Conservation (phyloP, 2,888 invertebrate genomes). For the Cenopis cana region DNA sequence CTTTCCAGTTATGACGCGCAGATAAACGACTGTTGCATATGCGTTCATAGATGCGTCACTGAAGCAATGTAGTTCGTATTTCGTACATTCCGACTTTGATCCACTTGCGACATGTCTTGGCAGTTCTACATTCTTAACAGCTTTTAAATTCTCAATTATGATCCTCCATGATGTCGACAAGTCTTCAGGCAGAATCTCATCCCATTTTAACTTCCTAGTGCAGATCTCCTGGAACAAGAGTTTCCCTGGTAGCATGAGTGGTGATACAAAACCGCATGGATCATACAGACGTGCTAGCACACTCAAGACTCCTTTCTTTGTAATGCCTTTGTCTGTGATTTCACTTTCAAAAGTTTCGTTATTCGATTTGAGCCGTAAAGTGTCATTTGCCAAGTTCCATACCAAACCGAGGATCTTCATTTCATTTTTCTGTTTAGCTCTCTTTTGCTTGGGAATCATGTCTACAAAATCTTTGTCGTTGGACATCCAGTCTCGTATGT, state of each 20-base stretch:
- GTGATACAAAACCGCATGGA: constrained; percentile 6
- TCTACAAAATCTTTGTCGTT: too few relatives aligned
- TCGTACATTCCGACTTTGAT: not conserved
- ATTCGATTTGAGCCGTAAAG: too few relatives aligned
- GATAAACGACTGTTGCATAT: not conserved
- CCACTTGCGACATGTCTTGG: not conserved
- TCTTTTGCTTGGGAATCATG: too few relatives aligned
- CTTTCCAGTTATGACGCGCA: too few relatives aligned
- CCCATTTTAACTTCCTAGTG: constrained; percentile 3
- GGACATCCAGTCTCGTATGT: too few relatives aligned
- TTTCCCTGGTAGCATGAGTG: not conserved
- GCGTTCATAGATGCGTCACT: constrained; percentile 11
- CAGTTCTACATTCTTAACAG: not conserved
- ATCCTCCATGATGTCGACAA: not conserved
- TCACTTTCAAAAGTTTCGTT: too few relatives aligned
- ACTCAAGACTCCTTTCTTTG: not conserved
- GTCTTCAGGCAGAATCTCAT: not conserved
- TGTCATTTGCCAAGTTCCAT: too few relatives aligned
- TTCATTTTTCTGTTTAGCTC: too few relatives aligned
- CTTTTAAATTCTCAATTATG: not conserved
- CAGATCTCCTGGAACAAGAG: not conserved
- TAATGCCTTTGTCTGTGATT: not conserved
- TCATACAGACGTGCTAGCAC: constrained; percentile 3
- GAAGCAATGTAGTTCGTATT: not conserved
- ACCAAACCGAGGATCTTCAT: too few relatives aligned